Evolutionary conservation across 2,888 invertebrate genomes (phyloP).

Genomic region (Trimorus sp.): DNA sequence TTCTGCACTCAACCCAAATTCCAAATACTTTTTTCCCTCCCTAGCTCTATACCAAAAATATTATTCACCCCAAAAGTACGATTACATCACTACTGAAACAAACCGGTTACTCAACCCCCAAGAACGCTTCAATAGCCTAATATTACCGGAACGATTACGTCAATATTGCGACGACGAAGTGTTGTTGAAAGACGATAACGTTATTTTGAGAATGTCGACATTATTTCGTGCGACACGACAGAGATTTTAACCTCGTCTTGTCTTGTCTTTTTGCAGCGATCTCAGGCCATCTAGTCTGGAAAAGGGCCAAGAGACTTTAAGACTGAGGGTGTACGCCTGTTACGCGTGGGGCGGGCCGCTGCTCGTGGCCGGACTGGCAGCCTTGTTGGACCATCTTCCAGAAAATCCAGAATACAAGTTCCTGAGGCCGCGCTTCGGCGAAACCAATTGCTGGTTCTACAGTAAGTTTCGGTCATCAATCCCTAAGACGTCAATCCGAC

Average conservation of each 20-base stretch:
- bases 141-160: too few relatives aligned
- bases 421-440: slow-evolving; percentile 90
- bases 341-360: slow-evolving; percentile 94
- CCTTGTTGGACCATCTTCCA: slow-evolving; percentile 87
- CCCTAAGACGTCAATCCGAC: too few relatives aligned
- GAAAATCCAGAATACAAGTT: slow-evolving; percentile 83
- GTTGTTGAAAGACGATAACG: slow-evolving; percentile 45
- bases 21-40: too few relatives aligned
- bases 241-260: slow-evolving; percentile 47
- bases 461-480: slow-evolving; percentile 82
- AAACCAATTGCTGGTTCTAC: slow-evolving; percentile 91
- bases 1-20: too few relatives aligned
- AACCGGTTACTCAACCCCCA: too few relatives aligned
- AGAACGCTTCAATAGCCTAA: too few relatives aligned
- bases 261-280: slow-evolving; percentile 84
- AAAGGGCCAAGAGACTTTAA: slow-evolving; percentile 91
- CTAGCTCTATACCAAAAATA: too few relatives aligned
- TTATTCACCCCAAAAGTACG: too few relatives aligned
- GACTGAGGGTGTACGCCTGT: slow-evolving; percentile 89
- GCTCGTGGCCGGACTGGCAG: slow-evolving; percentile 88
- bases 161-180: slow-evolving; percentile 11
- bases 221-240: slow-evolving; percentile 47
- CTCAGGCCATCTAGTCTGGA: slow-evolving; percentile 92
- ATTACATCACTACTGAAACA: too few relatives aligned
- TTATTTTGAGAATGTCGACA: slow-evolving; percentile 56